phyloP scores from a whole-genome alignment of 2,113 vertebrate species.

The Esox niger region DNA sequence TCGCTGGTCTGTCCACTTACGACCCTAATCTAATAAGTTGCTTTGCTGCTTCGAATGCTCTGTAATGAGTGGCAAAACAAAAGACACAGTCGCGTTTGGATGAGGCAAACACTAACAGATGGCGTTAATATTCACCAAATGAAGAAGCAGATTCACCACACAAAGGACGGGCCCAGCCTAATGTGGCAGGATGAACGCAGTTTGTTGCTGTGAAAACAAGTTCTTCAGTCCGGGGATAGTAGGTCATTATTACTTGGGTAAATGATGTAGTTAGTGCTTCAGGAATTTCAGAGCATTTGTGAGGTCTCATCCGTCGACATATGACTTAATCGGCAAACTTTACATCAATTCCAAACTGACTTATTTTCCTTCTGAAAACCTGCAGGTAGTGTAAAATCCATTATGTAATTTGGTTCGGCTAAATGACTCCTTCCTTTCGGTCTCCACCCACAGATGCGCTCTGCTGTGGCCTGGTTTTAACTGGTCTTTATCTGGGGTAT shows the following conservation, averaged over 20 bases:
- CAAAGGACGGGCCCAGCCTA: background rate
- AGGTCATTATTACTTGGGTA: background rate
- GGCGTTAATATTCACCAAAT: slow-evolving; percentile 66
- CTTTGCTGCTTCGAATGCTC: slow-evolving; percentile 41
- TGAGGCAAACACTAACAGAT: slow-evolving; percentile 61
- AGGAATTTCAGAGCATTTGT: too few relatives aligned
- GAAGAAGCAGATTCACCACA: slow-evolving; percentile 50
- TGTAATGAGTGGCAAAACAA: slow-evolving; percentile 59
- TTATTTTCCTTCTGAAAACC: background rate
- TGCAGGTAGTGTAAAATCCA: too few relatives aligned
- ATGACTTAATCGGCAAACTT: background rate
- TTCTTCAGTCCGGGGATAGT: background rate
- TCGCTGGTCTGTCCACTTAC: slow-evolving; percentile 38
- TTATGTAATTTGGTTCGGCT: background rate
- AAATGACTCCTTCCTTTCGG: background rate
- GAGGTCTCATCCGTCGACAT: background rate
- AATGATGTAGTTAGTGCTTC: background rate
- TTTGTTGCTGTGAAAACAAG: background rate
- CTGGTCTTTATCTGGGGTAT: background rate
- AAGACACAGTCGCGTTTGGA: slow-evolving; percentile 42
- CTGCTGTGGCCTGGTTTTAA: background rate
- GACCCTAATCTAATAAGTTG: slow-evolving; percentile 60
- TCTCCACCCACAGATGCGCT: background rate
- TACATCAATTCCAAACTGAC: too few relatives aligned
- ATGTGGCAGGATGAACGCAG: background rate